A percentile compares a stretch with the other conserved stretches of the same genome.
Conservation (phyloP, 2,888 invertebrate species). For the Poecilobothrus nobilitatus region DNA sequence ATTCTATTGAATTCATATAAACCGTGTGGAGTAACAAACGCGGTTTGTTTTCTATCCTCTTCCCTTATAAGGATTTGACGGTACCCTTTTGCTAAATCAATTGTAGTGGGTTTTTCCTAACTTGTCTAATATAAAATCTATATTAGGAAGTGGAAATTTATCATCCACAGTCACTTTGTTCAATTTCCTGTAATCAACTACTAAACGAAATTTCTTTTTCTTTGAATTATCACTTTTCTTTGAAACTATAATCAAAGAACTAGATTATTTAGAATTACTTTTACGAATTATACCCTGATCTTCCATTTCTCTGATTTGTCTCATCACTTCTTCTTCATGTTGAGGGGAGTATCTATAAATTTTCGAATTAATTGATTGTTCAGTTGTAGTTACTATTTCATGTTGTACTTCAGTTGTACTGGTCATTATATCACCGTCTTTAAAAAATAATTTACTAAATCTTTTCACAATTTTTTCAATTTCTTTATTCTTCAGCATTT, state of each 20-base stretch:
- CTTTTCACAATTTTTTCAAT: conserved; percentile 15
- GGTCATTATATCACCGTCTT: conserved; percentile 18
- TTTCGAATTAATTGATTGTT: conserved; percentile 18
- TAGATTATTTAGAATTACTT: too few species aligned
- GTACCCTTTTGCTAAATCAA: conserved; percentile 17
- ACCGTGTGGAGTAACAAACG: conserved; percentile 20
- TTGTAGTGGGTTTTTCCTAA: conserved; percentile 13
- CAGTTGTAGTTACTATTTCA: conserved; percentile 18
- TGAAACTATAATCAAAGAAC: too few species aligned
- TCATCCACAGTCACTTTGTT: too few species aligned
- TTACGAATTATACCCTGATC: too few species aligned
- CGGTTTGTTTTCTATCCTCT: conserved; percentile 20
- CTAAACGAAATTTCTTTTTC: too few species aligned
- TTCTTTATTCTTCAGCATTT: conserved; percentile 13
- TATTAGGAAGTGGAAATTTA: too few species aligned
- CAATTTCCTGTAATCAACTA: too few species aligned
- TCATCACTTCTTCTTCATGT: conserved; percentile 16
- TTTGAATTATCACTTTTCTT: too few species aligned
- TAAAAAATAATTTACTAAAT: conserved; percentile 15
- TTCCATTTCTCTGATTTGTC: conserved; percentile 19
- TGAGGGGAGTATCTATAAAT: conserved; percentile 17
- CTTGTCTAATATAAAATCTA: too few species aligned
- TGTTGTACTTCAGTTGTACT: conserved; percentile 15
- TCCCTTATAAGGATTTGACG: conserved; percentile 14
- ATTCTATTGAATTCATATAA: conserved; percentile 20